A percentile compares a stretch with the other conserved stretches of the same genome.
These are phyloP conservation scores for Empis livida DNA, from an alignment of 2,888 invertebrate genomes.

Conservation along the genomic window DNA sequence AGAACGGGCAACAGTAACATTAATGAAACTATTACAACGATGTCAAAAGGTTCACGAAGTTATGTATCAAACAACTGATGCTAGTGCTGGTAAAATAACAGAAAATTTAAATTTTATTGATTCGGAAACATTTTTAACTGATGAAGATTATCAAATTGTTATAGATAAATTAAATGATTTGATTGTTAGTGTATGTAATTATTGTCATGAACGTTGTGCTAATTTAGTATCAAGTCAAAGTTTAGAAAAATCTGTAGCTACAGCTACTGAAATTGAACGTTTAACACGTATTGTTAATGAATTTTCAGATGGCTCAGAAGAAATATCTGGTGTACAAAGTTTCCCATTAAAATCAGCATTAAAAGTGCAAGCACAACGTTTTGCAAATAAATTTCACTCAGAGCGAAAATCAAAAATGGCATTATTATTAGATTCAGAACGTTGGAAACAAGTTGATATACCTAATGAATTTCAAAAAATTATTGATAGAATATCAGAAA, in stretches of 20 bases:
- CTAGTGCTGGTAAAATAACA: constrained; percentile 44
- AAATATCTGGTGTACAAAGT: constrained; percentile 59
- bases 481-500: constrained; percentile 51
- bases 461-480: constrained; percentile 79
- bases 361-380: constrained; percentile 78
- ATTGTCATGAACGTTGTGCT: constrained; percentile 84
- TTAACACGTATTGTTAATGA: constrained; percentile 63
- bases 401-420: constrained; percentile 77
- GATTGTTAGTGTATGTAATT: constrained; percentile 72
- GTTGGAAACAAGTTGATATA: constrained; percentile 89
- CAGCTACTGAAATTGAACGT: constrained; percentile 60
- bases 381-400: constrained; percentile 80
- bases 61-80: constrained; percentile 60
- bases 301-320: constrained; percentile 65
- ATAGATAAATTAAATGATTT: constrained; percentile 61
- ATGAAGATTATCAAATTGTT: constrained; percentile 55
- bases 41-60: constrained; percentile 63
- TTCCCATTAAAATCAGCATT: constrained; percentile 70
- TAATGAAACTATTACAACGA: constrained; percentile 57
- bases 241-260: constrained; percentile 55
- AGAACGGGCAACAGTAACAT: constrained; percentile 48
- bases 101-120: constrained; percentile 45
- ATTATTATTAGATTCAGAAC: constrained; percentile 73
- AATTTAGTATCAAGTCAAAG: constrained; percentile 71
- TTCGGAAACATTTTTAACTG: constrained; percentile 55